Evolutionary conservation across 2,888 invertebrate genomes (phyloP).

Genomic region (Cryptus armator): DNA sequence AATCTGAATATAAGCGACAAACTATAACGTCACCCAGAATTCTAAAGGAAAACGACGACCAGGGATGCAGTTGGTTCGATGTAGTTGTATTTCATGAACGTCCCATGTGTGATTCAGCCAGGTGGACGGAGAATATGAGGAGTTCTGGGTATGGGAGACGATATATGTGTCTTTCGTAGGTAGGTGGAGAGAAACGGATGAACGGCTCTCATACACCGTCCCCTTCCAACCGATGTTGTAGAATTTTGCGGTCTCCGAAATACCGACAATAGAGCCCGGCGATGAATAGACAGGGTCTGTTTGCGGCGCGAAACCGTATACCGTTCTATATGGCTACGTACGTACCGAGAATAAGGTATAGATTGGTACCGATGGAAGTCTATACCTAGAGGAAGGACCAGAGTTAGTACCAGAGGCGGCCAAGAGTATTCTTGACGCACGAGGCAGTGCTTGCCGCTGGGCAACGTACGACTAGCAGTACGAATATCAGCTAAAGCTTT

Average conservation of each 20-base stretch:
- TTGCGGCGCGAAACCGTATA: slow-evolving; percentile 73
- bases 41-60: too few relatives aligned
- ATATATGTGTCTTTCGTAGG: slow-evolving; percentile 3
- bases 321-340: slow-evolving; percentile 33
- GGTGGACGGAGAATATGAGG: not conserved
- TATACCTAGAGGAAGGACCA: not conserved
- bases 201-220: slow-evolving; percentile 29
- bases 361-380: slow-evolving; percentile 35
- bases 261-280: slow-evolving; percentile 75
- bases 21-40: too few relatives aligned
- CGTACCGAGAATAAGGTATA: slow-evolving; percentile 49
- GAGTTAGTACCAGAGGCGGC: not conserved
- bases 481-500: not conserved
- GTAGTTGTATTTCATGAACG: too few relatives aligned
- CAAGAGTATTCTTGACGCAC: not conserved
- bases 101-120: not conserved
- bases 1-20: too few relatives aligned
- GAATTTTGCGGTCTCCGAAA: slow-evolving; percentile 76
- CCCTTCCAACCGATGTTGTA: slow-evolving; percentile 68
- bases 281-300: slow-evolving; percentile 79
- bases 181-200: not conserved
- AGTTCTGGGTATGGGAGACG: not conserved
- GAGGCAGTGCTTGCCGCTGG: not conserved
- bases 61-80: too few relatives aligned
- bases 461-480: not conserved